These are phyloP conservation scores for Agraylea sexmaculata DNA, from an alignment of 1,140 invertebrate genomes.

Conservation along the genomic window DNA sequence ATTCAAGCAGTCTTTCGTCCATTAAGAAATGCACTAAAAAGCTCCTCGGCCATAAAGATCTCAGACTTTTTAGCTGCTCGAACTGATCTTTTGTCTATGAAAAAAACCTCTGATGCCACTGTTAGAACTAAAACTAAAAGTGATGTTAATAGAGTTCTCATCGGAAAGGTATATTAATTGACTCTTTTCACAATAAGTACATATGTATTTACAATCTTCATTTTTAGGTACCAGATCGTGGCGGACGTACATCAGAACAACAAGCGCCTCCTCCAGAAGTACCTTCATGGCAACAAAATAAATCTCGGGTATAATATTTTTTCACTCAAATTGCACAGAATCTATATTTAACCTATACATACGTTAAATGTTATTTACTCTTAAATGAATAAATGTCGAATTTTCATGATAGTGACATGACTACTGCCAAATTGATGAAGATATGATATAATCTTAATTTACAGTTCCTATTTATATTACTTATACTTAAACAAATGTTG, in stretches of 20 bases:
- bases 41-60: constrained; percentile 51
- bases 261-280: constrained; percentile 90
- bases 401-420: no score
- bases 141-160: constrained; percentile 75
- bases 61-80: constrained; percentile 70
- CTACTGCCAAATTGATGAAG: neutral
- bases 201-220: constrained; percentile 1
- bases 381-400: neutral
- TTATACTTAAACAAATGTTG: neutral
- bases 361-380: neutral
- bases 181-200: constrained; percentile 2
- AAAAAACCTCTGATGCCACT: constrained; percentile 75
- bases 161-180: constrained; percentile 50
- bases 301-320: constrained; percentile 18
- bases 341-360: neutral
- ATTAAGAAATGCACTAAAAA: constrained; percentile 50
- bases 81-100: constrained; percentile 67
- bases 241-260: constrained; percentile 78
- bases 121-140: constrained; percentile 70
- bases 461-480: neutral
- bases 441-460: neutral
- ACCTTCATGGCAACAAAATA: constrained; percentile 76
- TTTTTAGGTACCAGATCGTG: constrained; percentile 67
- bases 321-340: neutral
- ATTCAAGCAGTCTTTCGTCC: constrained; percentile 59